Evolutionary conservation across 1,140 invertebrate species (phyloP), one percentile per base, ranked within the genome.

Genomic region (Kradibia gibbosae): DNA sequence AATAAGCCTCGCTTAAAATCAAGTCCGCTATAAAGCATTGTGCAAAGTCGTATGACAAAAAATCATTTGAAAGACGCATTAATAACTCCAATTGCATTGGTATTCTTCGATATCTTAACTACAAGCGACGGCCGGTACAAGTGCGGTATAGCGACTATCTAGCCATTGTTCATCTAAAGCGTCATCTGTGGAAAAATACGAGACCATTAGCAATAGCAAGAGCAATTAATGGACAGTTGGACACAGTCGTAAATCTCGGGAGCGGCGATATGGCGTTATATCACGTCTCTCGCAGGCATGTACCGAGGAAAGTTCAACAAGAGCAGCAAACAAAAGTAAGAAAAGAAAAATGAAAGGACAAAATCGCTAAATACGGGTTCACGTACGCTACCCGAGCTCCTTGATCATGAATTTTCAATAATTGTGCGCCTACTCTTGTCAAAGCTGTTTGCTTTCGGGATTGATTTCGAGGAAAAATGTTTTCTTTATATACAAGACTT

Each of bases 181-280:
- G 25, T 60, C 20, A 31, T 11, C 25, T 60, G 4, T 31, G 31
- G 1, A 31, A 60, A 60, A 60, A 31, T 7, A 13, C 25, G n/a
- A 42, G 1, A 13, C n/a, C 28, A 71, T 71, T 7, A n/a, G 67
- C 8, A 71, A 20, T 17, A 3, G 67, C 10, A 48, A 25, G 20
- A 17, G 50, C 11, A 13, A 31, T 20, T 31, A 3, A 60, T 8
- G 25, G 57, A 4, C 5, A 50, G 62, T 39, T 55, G 22, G 45
- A 48, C 25, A 62, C 8, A 42, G 42, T 39, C 77, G 67, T 57
- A 72, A 72, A 74, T 80, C 78, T 80, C 39, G 31, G n/a, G 28
- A 45, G 42, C 36, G 22, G 73, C 60, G 73, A 81, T 77, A 60
- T 62, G 50, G 45, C 62, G 45, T 74, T 81, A 77, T 75, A 71